Conservation (phyloP, 2,888 invertebrate species). For the Catotricha subobsoleta region DNA sequence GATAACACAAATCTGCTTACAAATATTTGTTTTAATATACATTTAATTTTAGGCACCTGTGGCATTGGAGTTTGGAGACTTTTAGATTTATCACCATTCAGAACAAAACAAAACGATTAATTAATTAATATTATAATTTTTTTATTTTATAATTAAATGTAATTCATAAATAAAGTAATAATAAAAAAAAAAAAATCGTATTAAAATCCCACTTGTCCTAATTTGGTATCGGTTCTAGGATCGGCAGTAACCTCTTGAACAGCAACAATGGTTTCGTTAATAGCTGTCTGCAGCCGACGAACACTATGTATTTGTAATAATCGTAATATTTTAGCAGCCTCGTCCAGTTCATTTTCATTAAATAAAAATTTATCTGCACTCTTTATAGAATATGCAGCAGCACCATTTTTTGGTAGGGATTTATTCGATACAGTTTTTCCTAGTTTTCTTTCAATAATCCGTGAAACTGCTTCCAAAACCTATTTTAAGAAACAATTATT, state of each 20-base stretch:
- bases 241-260: slow-evolving; percentile 88
- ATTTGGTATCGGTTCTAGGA: slow-evolving; percentile 86
- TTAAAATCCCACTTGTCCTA: slow-evolving; percentile 77
- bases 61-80: no score
- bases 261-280: slow-evolving; percentile 85
- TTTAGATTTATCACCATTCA: no score
- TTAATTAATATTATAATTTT: no score
- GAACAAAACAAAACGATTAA: no score
- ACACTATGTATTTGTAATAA: slow-evolving; percentile 43
- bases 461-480: slow-evolving; percentile 5
- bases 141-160: slow-evolving; percentile 1
- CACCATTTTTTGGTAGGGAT: neutral
- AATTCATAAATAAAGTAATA: slow-evolving; percentile 2
- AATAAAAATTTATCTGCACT: slow-evolving; percentile 40
- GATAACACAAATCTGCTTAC: slow-evolving; percentile 16
- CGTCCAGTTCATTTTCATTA: slow-evolving; percentile 44
- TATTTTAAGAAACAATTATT: neutral
- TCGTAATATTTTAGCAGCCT: slow-evolving; percentile 58
- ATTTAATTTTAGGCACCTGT: no score
- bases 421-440: slow-evolving; percentile 16
- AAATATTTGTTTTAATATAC: no score
- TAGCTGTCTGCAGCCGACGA: slow-evolving; percentile 61
- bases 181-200: neutral
- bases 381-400: slow-evolving; percentile 43
- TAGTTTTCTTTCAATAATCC: slow-evolving; percentile 14